Evolutionary conservation across 2,888 invertebrate species (phyloP).

Genomic region (Ceriagrion tenellum): DNA sequence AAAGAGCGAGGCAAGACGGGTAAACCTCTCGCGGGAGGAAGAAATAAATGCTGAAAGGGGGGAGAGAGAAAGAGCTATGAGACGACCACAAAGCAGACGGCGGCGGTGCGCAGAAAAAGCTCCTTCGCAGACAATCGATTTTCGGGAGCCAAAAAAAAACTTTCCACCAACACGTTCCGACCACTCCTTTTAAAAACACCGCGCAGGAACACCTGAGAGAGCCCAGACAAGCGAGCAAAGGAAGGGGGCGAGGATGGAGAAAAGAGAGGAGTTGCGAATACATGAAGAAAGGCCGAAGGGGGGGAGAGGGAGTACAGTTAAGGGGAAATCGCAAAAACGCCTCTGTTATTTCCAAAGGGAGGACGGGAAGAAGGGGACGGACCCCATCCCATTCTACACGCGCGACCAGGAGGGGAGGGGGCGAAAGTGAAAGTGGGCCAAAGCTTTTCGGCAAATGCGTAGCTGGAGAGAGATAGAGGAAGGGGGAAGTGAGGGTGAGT

Average conservation of each 20-base stretch:
- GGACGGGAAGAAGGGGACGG: background rate
- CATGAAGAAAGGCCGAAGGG: background rate
- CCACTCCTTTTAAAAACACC: background rate
- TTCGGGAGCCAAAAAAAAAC: conserved; percentile 62
- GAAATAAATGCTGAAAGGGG: background rate
- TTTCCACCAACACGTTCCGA: conserved; percentile 34
- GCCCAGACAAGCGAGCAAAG: background rate
- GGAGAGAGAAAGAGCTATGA: background rate
- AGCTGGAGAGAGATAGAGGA: background rate
- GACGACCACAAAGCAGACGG: background rate
- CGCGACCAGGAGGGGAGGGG: no score
- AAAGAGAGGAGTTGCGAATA: background rate
- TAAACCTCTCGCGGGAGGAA: no score
- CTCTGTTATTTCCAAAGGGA: background rate
- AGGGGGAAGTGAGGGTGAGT: background rate
- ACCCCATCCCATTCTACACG: background rate
- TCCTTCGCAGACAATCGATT: conserved; percentile 37
- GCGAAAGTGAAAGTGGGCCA: conserved; percentile 64
- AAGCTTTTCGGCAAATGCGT: conserved; percentile 36
- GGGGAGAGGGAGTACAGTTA: background rate
- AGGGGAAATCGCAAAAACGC: background rate
- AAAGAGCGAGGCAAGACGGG: background rate
- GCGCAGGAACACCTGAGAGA: conserved; percentile 10
- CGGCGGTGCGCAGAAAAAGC: background rate
- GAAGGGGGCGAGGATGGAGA: background rate